phyloP scores from a whole-genome alignment of 2,797 vertebrate species.

The Pantherophis alleghaniensis region DNA sequence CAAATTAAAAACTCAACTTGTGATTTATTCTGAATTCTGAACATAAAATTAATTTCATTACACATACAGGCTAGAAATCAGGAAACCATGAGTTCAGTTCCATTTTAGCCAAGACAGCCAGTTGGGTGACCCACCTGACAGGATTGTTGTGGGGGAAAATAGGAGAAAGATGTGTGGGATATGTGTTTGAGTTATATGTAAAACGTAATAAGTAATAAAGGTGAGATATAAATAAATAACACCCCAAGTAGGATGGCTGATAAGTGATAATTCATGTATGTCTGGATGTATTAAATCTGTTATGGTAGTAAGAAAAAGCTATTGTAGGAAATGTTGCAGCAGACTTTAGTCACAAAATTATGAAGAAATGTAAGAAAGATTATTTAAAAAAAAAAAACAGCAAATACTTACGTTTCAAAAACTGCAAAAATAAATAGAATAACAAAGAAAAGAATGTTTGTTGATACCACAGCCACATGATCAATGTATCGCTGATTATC shows the following conservation, averaged over 20 bases:
- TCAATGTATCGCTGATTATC: constrained; percentile 77
- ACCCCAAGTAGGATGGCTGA: not conserved
- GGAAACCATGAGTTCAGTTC: not conserved
- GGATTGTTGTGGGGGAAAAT: not conserved
- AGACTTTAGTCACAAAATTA: not conserved
- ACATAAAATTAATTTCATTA: not conserved
- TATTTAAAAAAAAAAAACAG: not conserved
- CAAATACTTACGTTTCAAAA: constrained; percentile 92
- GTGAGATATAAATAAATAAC: not conserved
- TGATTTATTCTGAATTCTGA: not conserved
- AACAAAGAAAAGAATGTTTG: constrained; percentile 90
- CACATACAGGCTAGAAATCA: not conserved
- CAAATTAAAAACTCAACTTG: not conserved
- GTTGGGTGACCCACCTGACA: not conserved
- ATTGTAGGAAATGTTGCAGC: not conserved
- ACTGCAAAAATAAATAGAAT: constrained; percentile 93
- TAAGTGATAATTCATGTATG: not conserved
- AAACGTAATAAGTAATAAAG: not conserved
- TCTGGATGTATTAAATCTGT: not conserved
- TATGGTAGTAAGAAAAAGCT: not conserved
- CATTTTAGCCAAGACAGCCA: not conserved
- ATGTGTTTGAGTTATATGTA: not conserved
- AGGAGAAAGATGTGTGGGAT: not conserved
- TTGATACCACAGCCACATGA: constrained; percentile 81
- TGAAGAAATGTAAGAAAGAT: not conserved